phyloP scores from a whole-genome alignment of 35 echinoderm and acorn worm species.

The Heliocidaris tuberculata region DNA sequence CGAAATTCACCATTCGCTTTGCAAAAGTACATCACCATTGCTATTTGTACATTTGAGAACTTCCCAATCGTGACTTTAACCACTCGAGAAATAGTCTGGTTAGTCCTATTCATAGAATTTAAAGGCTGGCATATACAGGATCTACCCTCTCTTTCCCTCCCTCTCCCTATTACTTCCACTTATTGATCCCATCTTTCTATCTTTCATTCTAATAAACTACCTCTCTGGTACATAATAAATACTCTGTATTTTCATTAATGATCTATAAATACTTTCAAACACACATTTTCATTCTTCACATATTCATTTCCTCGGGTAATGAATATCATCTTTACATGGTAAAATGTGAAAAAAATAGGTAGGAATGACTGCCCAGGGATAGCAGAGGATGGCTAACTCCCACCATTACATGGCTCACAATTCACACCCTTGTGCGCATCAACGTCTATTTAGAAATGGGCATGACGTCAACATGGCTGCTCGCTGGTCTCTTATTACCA shows the following conservation, averaged over 20 bases:
- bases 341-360: not conserved
- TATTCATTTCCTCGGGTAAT: not conserved
- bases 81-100: too few species aligned
- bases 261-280: not conserved
- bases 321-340: not conserved
- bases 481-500: not conserved
- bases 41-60: too few species aligned
- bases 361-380: not conserved
- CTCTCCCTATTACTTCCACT: too few species aligned
- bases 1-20: too few species aligned
- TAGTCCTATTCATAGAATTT: too few species aligned
- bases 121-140: too few species aligned
- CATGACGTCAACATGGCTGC: slow-evolving; percentile 8
- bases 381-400: not conserved
- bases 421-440: not conserved
- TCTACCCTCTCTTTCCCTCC: too few species aligned
- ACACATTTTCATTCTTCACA: not conserved
- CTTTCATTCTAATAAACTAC: too few species aligned
- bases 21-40: too few species aligned
- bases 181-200: too few species aligned
- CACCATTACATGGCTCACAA: not conserved
- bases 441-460: slow-evolving; percentile 17
- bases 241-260: not conserved
- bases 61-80: too few species aligned
- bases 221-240: too few species aligned